These are phyloP conservation scores for Rhynchophorus ferrugineus DNA, from an alignment of 1,140 invertebrate genomes.

Conservation along the genomic window DNA sequence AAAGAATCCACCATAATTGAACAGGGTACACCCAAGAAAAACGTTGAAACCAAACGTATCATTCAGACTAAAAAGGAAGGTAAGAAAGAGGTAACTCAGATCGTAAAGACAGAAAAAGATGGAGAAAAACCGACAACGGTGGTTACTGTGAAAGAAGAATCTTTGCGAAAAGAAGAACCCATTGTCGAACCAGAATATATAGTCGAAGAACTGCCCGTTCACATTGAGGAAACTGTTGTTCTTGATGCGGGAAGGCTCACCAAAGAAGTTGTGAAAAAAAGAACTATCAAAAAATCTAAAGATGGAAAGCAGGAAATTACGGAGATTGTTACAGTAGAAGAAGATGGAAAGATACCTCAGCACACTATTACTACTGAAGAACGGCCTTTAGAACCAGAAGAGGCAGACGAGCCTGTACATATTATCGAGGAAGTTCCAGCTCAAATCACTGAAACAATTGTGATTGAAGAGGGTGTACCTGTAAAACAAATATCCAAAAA, in stretches of 20 bases:
- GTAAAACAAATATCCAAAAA: constrained; percentile 31
- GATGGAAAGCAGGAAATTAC: constrained; percentile 37
- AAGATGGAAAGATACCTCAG: constrained; percentile 35
- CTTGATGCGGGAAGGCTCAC: constrained; percentile 25
- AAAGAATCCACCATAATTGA: constrained; percentile 15
- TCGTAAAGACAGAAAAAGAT: constrained; percentile 35
- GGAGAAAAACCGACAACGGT: constrained; percentile 14
- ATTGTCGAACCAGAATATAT: too few relatives aligned
- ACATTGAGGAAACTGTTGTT: constrained; percentile 30
- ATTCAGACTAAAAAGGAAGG: too few relatives aligned
- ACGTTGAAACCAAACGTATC: too few relatives aligned
- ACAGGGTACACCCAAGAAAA: constrained; percentile 32
- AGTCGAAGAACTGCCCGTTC: constrained; percentile 20
- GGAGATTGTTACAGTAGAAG: constrained; percentile 36
- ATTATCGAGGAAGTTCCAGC: constrained; percentile 22
- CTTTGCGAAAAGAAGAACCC: constrained; percentile 1
- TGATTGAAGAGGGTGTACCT: constrained; percentile 33
- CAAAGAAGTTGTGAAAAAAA: constrained; percentile 31
- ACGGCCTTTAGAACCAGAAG: too few relatives aligned
- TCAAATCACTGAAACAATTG: constrained; percentile 29
- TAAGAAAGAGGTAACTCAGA: constrained; percentile 35
- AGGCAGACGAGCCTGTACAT: too few relatives aligned
- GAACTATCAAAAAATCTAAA: constrained; percentile 39
- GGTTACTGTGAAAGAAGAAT: not conserved
- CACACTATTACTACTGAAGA: constrained; percentile 38